phyloP scores from a whole-genome alignment of 1,140 invertebrate genomes.

The Magallana ariakensis region DNA sequence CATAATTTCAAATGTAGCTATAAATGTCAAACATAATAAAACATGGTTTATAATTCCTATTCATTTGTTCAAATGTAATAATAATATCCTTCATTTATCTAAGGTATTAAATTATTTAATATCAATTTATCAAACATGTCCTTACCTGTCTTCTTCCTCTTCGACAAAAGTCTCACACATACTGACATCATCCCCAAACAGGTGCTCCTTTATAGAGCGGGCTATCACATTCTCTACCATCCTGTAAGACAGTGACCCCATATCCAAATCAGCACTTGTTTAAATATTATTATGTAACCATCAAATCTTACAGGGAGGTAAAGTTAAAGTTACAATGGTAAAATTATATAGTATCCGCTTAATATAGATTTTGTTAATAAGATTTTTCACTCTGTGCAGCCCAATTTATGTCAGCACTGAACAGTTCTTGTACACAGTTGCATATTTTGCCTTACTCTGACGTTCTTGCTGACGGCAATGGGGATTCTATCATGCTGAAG shows the following conservation, averaged over 20 bases:
- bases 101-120: too few species aligned
- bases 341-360: constrained; percentile 12
- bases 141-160: constrained; percentile 19
- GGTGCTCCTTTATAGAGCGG: constrained; percentile 66
- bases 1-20: too few species aligned
- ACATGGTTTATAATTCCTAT: too few species aligned
- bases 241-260: constrained; percentile 54
- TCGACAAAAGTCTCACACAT: constrained; percentile 54
- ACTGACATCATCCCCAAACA: constrained; percentile 70
- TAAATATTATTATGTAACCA: neutral
- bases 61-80: too few species aligned
- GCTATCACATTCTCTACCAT: constrained; percentile 72
- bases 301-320: neutral
- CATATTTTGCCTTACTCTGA: constrained; percentile 70
- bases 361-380: constrained; percentile 23
- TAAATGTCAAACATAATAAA: too few species aligned
- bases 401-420: neutral
- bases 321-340: constrained; percentile 1
- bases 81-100: too few species aligned
- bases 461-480: constrained; percentile 73
- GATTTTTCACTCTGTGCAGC: neutral
- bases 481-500: constrained; percentile 76
- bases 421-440: neutral
- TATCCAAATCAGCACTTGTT: neutral
- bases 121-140: neutral